phyloP scores from a whole-genome alignment of 2,113 vertebrate species.

The Pollimyrus isidori region DNA sequence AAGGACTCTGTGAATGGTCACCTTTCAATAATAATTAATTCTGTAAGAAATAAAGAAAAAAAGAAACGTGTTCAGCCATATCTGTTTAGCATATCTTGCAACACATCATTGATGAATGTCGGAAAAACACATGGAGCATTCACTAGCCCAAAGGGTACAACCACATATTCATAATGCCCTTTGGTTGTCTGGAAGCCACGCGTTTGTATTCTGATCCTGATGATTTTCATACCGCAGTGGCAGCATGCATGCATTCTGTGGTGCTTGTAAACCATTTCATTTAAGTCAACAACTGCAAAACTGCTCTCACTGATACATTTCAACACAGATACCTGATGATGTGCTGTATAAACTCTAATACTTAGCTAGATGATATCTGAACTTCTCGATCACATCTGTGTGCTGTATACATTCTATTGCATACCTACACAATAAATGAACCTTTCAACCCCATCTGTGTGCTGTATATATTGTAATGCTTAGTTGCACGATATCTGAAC shows the following conservation, averaged over 20 bases:
- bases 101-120: neutral
- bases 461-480: neutral
- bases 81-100: neutral
- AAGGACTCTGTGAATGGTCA: neutral
- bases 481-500: too few species aligned
- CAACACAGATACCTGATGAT: too few species aligned
- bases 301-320: neutral
- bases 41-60: neutral
- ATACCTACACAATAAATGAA: neutral
- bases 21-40: neutral
- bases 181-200: neutral
- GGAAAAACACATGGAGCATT: neutral
- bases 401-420: neutral
- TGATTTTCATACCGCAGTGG: neutral
- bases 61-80: neutral
- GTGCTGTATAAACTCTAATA: neutral
- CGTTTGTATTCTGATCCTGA: neutral
- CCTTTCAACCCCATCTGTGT: accelerated
- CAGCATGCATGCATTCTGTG: neutral
- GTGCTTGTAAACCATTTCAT: neutral
- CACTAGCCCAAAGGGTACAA: constrained; percentile 9
- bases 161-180: constrained; percentile 16
- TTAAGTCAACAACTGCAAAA: neutral
- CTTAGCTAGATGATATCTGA: too few species aligned
- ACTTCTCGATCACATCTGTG: too few species aligned